Evolutionary conservation across 2,113 vertebrate species (phyloP).

Genomic region (Leucosticte australis): DNA sequence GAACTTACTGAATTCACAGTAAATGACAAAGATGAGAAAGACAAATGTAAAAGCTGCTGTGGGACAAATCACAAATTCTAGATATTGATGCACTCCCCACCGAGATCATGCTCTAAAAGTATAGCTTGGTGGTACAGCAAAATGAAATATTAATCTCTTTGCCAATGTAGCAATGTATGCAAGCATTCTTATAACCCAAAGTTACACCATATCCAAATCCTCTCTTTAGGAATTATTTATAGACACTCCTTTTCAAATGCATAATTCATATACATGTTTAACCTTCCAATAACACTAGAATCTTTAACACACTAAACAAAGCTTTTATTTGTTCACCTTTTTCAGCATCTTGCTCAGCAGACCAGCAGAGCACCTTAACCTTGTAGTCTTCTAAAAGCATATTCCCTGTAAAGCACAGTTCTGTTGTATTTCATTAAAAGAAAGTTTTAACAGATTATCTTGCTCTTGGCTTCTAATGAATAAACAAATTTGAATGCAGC

Average conservation of each 20-base stretch:
- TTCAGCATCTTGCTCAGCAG: neutral
- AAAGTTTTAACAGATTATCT: slow-evolving; percentile 11
- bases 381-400: neutral
- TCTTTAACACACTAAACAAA: neutral
- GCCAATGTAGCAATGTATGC: neutral
- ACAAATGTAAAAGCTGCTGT: neutral
- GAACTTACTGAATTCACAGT: neutral
- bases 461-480: neutral
- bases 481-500: slow-evolving; percentile 14
- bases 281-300: neutral
- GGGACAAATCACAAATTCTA: neutral
- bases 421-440: neutral
- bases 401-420: neutral
- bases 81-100: neutral
- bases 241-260: neutral
- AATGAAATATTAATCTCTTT: neutral
- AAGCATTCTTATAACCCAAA: neutral
- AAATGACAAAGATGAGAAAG: neutral
- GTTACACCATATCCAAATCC: neutral
- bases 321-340: neutral
- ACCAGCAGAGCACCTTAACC: neutral
- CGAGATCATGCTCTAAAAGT: neutral
- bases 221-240: slow-evolving; percentile 25
- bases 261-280: neutral
- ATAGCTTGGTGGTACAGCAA: neutral